Evolutionary conservation across 2,888 invertebrate genomes (phyloP).

Genomic region (Hypolimnas misippus): DNA sequence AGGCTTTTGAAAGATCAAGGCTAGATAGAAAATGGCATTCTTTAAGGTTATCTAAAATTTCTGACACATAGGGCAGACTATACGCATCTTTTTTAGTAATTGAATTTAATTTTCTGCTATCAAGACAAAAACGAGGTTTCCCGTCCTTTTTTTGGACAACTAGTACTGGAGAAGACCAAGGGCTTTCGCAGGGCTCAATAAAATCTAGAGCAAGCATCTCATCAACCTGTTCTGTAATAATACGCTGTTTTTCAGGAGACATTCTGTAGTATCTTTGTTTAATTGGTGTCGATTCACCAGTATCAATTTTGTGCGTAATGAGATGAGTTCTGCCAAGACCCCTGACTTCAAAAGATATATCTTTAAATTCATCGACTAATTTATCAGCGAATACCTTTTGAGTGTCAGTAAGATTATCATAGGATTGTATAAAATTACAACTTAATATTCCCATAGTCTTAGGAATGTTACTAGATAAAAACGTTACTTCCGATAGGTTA

Average conservation of each 20-base stretch:
- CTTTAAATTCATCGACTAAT: slow-evolving; percentile 34
- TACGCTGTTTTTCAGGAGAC: slow-evolving; percentile 45
- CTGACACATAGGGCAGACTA: slow-evolving; percentile 37
- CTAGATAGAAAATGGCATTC: slow-evolving; percentile 24
- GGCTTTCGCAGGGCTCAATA: slow-evolving; percentile 44
- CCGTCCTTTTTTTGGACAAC: slow-evolving; percentile 44
- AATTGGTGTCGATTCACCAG: slow-evolving; percentile 45
- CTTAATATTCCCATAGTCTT: no score
- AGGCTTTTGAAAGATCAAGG: slow-evolving; percentile 19
- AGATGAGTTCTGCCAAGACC: slow-evolving; percentile 42
- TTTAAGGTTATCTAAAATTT: slow-evolving; percentile 33
- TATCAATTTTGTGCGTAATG: slow-evolving; percentile 44
- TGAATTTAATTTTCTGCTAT: slow-evolving; percentile 43
- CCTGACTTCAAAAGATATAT: slow-evolving; percentile 37
- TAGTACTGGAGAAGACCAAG: slow-evolving; percentile 46
- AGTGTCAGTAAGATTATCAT: no score
- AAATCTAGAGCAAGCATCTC: slow-evolving; percentile 45
- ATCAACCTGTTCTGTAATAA: slow-evolving; percentile 40
- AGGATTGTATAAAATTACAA: no score
- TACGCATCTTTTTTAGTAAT: slow-evolving; percentile 39
- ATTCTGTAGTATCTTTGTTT: slow-evolving; percentile 45
- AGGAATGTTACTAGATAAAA: no score
- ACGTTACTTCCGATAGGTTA: background rate
- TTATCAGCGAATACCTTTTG: slow-evolving; percentile 29
- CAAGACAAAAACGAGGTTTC: slow-evolving; percentile 44